Conservation (phyloP, 2,797 vertebrate genomes). For the Natrix natrix region DNA sequence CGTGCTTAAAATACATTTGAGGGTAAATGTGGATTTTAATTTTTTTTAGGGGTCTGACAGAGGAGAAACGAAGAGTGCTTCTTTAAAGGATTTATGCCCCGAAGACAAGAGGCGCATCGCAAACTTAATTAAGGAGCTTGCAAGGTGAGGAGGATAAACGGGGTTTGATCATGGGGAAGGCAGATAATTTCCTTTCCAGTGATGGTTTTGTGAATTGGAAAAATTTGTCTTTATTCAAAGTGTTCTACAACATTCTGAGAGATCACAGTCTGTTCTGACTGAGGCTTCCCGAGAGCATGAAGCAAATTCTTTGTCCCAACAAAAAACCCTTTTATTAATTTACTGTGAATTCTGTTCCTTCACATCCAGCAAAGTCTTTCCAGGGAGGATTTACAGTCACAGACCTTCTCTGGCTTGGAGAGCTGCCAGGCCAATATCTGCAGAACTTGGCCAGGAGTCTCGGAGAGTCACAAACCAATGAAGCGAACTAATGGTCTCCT, state of each 20-base stretch:
- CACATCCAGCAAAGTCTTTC: too few relatives aligned
- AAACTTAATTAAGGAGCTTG: conserved; percentile 95
- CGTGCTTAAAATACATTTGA: conserved; percentile 47
- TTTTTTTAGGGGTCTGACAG: conserved; percentile 75
- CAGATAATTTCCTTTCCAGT: conserved; percentile 38
- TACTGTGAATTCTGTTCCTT: too few relatives aligned
- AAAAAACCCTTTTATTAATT: too few relatives aligned
- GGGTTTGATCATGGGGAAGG: conserved; percentile 54
- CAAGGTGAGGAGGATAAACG: conserved; percentile 82
- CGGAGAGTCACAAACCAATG: too few relatives aligned
- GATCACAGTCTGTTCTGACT: too few relatives aligned
- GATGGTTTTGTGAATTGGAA: conserved; percentile 29
- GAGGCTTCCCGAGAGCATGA: too few relatives aligned
- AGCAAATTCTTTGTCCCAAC: too few relatives aligned
- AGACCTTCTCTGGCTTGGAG: too few relatives aligned
- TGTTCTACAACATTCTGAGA: background rate
- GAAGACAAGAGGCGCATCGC: conserved; percentile 97
- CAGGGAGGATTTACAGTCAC: too few relatives aligned
- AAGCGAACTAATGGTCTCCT: too few relatives aligned
- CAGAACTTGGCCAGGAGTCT: too few relatives aligned
- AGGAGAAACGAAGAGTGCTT: conserved; percentile 75
- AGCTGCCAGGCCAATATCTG: too few relatives aligned
- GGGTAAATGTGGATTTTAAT: conserved; percentile 52
- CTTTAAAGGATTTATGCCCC: conserved; percentile 93
- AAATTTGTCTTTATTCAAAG: conserved; percentile 32